Conservation (phyloP, 1,140 invertebrate genomes). For the Doryteuthis pealeii region DNA sequence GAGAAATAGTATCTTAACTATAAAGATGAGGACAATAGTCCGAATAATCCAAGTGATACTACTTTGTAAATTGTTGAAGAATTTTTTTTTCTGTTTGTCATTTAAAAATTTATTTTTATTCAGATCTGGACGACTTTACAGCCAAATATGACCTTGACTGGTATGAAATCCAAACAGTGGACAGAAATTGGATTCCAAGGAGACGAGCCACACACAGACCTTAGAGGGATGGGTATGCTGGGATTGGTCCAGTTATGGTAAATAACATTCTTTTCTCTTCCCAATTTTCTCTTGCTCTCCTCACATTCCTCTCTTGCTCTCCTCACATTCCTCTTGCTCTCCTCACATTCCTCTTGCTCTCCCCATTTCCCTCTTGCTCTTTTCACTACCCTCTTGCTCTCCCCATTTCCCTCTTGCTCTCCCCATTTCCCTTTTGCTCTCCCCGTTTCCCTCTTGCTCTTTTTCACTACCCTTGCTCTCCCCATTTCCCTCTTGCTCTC, state of each 20-base stretch:
- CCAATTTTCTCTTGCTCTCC: background rate
- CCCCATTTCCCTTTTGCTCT: background rate
- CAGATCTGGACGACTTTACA: conserved; percentile 79
- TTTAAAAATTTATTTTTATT: conserved; percentile 19
- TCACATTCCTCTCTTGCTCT: background rate
- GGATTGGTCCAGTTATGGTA: conserved; percentile 89
- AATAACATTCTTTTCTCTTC: conserved; percentile 37
- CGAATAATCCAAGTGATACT: too few relatives aligned
- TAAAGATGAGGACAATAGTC: too few relatives aligned
- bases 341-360: too few relatives aligned
- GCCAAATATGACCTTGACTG: conserved; percentile 71
- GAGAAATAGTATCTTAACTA: too few relatives aligned
- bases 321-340: too few relatives aligned
- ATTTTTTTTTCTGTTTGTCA: background rate
- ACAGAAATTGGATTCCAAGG: conserved; percentile 95
- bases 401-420: background rate
- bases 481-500: background rate
- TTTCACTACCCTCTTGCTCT: too few relatives aligned
- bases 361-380: too few relatives aligned
- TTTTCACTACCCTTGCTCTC: background rate
- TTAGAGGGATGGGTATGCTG: conserved; percentile 95
- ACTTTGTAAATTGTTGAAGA: background rate
- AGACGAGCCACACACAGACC: conserved; percentile 96
- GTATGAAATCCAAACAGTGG: conserved; percentile 87
- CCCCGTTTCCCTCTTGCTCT: background rate